Evolutionary conservation across 2,797 vertebrate species (phyloP), one percentile per base, ranked within the genome.

Genomic region (Decapterus maruadsi): DNA sequence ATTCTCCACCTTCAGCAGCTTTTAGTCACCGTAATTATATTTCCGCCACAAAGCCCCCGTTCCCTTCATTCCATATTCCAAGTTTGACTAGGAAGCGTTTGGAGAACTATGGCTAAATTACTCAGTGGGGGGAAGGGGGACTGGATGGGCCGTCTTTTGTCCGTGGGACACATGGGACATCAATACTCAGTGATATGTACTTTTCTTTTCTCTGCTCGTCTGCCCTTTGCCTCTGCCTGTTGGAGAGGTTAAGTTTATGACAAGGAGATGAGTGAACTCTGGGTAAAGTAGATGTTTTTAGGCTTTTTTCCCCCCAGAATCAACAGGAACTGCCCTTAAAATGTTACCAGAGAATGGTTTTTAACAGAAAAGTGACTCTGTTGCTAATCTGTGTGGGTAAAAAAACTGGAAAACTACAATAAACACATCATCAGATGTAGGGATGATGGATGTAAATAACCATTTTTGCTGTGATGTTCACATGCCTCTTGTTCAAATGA

Each of bases 1-100:
- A 95, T 96, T 97, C 97, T 97, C 95, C 95, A 96, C 95, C 96
- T 95, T 95, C 96, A 93, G 95, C 95, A 96, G 96, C 96, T 96
- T 96, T 96, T 95, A 95, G 96, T 93, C 94, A 66, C 82, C 95
- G 95, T 97, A 97, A 99, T 98, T 97, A 97, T 99, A 97, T 98
- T 99, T 99, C 97, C 96, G 96, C 96, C 97, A 97, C 96, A 97
- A 97, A 97, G 95, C 96, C 95, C 95, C 94, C 88, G 92, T 81
- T 93, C 93, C 92, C 95, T 96, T 97, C 96, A 95, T 97, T 97
- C 96, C 96, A 96, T 97, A 98, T 98, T 97, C 96, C 96, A 96
- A 95, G 96, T 97, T 96, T 94, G 96, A 97, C 95, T 95, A 96
- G 97, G 97, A 98, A 98, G 97, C 96, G 93, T 97, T 95, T 85